Evolutionary conservation across 2,113 vertebrate genomes (phyloP).

Genomic region (Percopsis transmontana): DNA sequence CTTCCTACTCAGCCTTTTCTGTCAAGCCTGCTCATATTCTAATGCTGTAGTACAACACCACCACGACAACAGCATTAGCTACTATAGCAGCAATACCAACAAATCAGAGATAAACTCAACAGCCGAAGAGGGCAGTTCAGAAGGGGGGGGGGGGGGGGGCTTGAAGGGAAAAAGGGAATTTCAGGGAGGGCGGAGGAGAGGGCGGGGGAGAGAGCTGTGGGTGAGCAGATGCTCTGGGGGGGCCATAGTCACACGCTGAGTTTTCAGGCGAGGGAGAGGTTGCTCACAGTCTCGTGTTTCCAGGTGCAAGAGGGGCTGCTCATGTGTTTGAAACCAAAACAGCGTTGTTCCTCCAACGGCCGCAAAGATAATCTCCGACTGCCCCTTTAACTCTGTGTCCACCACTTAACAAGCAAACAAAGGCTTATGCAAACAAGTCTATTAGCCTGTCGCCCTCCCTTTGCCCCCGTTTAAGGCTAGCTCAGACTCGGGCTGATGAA

Average conservation of each 20-base stretch:
- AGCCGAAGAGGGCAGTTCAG: constrained; percentile 1
- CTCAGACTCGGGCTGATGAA: constrained; percentile 29
- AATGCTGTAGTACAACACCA: constrained; percentile 9
- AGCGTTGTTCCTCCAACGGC: too few species aligned
- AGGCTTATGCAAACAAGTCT: constrained; percentile 48
- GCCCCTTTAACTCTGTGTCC: constrained; percentile 23
- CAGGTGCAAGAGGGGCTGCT: too few species aligned
- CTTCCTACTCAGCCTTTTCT: constrained; percentile 46
- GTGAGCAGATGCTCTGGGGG: too few species aligned
- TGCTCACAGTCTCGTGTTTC: too few species aligned
- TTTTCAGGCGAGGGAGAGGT: too few species aligned
- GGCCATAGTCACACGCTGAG: too few species aligned
- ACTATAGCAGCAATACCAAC: background rate
- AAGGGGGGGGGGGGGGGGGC: background rate
- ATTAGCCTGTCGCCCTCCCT: constrained; percentile 52
- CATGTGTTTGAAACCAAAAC: too few species aligned
- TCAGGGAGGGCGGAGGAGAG: background rate
- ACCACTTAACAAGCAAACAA: constrained; percentile 50
- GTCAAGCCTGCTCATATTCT: constrained; percentile 25
- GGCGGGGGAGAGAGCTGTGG: constrained; percentile 1
- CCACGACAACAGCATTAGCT: background rate
- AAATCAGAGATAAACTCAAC: constrained; percentile 13
- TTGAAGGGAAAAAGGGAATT: background rate
- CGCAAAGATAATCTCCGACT: too few species aligned
- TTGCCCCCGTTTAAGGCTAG: constrained; percentile 41